Base-by-base conservation (phyloP, 2,113 vertebrate genomes). In the Perca schrenkii region DNA sequence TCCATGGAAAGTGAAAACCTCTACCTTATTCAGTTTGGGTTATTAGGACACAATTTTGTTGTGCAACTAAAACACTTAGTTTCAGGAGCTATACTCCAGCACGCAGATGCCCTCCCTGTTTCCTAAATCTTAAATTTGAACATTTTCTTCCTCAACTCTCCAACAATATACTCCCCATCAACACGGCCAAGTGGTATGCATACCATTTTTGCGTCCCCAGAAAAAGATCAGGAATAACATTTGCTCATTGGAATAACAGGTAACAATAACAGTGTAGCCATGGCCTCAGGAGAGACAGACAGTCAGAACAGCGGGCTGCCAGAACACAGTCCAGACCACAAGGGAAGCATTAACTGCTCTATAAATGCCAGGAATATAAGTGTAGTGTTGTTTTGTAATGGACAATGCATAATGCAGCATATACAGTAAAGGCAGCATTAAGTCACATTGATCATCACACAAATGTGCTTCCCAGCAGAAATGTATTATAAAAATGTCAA, bases 201-300 rank as follows among this genome's bases (percentile, higher is more conserved):
- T 60, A 50, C 56, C 47, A 68, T 79, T 78, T 85, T 57, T 62
- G 57, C 28, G 70, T 85, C 80, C 62, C 69, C 82, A 75, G 25
- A 82, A 87, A 83, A 87, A 79, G 58, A 88, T 82, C 46, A 61
- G 79, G 50, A 86, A 86, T 79, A 88, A 86, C 87, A 90, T 94
- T 93, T 92, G 73, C 85, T 83, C 80, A 71, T 40, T 84, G 77
- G 57, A 93, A 88, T 91, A 90, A 91, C 88, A 91, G 87, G 87
- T 87, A 91, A 87, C 64, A 89, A 92, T 80, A 95, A 93, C 85
- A 94, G 76, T 69, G 83, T 82, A 89, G 87, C 77, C 70, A 57
- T 56, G 70, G 82, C 74, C 67, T 88, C 56, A 63, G 77, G 86
- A 89, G 83, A 87, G 66, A 82, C 56, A 62, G 84, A 83, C 79